These are phyloP conservation scores for Alligator sinensis DNA, from an alignment of 2,113 vertebrate genomes.

Conservation along the genomic window DNA sequence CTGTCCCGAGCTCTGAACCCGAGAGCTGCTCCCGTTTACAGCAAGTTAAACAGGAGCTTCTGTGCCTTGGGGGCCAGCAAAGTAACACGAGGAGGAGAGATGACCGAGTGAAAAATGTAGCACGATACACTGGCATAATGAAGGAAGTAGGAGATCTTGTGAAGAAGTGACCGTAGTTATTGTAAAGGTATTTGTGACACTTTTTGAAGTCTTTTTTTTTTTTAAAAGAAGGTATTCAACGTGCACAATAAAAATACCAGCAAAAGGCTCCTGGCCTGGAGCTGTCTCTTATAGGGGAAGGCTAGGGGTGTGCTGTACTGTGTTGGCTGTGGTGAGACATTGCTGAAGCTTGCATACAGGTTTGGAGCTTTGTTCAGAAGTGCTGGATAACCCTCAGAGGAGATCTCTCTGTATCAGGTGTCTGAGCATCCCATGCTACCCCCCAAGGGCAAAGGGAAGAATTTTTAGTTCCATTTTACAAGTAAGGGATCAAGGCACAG, in stretches of 20 bases:
- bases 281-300: background rate
- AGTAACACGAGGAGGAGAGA: conserved; percentile 29
- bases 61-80: conserved; percentile 56
- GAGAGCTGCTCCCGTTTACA: conserved; percentile 22
- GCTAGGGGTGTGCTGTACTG: background rate
- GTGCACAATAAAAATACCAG: background rate
- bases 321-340: background rate
- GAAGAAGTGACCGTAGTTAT: background rate
- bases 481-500: background rate
- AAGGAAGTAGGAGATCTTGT: background rate
- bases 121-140: background rate
- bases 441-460: background rate
- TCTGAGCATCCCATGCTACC: background rate
- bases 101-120: background rate
- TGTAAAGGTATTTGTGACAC: background rate
- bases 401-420: no score
- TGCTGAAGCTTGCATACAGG: fast-evolving
- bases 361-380: background rate
- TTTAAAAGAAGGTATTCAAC: no score
- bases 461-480: background rate
- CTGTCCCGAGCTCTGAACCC: conserved; percentile 10
- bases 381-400: background rate
- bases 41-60: conserved; percentile 5
- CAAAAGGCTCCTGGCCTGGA: background rate
- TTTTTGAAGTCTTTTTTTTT: background rate